Base-by-base conservation (phyloP, 2,888 invertebrate genomes). In the Pegoplata infirma region DNA sequence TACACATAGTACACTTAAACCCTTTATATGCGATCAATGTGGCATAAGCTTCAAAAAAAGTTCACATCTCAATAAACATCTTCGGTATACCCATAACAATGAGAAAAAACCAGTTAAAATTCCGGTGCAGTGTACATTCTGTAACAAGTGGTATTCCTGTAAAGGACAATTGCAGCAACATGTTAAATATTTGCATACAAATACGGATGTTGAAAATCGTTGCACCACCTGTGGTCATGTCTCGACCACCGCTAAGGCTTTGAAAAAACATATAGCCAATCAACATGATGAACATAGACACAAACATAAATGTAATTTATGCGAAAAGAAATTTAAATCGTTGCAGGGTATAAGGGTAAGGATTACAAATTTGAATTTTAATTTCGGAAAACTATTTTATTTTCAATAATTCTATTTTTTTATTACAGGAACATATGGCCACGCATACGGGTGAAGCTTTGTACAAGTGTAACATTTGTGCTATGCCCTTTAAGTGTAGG, bases 281-380 rank as follows among this genome's bases (percentile, higher is more conserved):
- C 88, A 88, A 69, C 84, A 84, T n/a, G 84, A 85, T 28, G 83
- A 84, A 6, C 84, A 86, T 1, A 84, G 80, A 5, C n/a, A 40
- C 36, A 40, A 40, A 40, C 88, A 89, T 74, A 85, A 85, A 46
- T 89, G 89, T 64, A 84, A 84, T 3, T 85, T 88, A 81, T 89
- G 89, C 74, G 86, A 86, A 10, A 89, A 89, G 76, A 85, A 86
- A 6, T 89, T 89, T 40, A 89, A 88, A 55, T 83, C 86, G 0
- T 82, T 86, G 0, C 78, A 74, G 56, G 78, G 74, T 55, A 66
- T 79, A 40, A 79, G 66, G 66, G 78, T 78, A 25, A 16, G 72
- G 5, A 28, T 21, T 47, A 23, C 1, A 1, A n/a, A n/a, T 12
- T 19, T 58, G 23, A 25, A 1, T 4, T 40, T 40, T 36, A 1